Evolutionary conservation across 1,140 invertebrate genomes (phyloP), one percentile per base, ranked within the genome.

Genomic region (Drosophila pruinosa): DNA sequence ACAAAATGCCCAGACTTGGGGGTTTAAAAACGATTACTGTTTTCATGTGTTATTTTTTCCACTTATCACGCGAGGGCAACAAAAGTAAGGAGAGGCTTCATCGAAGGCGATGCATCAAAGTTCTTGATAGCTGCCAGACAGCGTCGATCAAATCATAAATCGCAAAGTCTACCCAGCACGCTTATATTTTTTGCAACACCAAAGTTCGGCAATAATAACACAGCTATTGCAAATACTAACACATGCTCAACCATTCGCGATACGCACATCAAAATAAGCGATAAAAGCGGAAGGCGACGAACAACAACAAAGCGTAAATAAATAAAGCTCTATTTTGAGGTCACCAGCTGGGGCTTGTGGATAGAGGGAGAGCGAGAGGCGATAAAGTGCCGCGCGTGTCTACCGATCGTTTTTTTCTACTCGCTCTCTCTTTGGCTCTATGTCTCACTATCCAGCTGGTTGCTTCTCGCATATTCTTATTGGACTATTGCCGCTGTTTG

Each of bases 391-490:
- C 26, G 52, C 68, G 68, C 68, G 61, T 65, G 68, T 48, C 31
- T 39, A 39, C 7, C n/a, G 56, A 59, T 59, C 64, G 17, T 22
- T 17, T 38, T 31, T 2, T 17, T 31, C 17, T 19, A 8, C 50
- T 31, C 19, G 6, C 39, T 10, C 39, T 47, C 26, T 3, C 4
- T 63, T 31, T 21, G 41, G 50, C 67, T 28, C 48, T 22, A 28
- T 41, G 24, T 7, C 28, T 6, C 26, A 8, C 53, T 14, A 21
- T 45, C 4, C 59, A 70, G 58, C 67, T 38, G 50, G 67, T 28
- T 24, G 31, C 8, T 71, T 71, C 68, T 71, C 68, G 68, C 68
- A 71, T 34, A 65, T 71, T 71, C 68, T 50, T 48, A 34, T 48
- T 39, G 21, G 34, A 12, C 21, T 54, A 38, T 3, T 36, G 57